phyloP scores from a whole-genome alignment of 2,113 vertebrate species.

The Nycticryphes semicollaris region DNA sequence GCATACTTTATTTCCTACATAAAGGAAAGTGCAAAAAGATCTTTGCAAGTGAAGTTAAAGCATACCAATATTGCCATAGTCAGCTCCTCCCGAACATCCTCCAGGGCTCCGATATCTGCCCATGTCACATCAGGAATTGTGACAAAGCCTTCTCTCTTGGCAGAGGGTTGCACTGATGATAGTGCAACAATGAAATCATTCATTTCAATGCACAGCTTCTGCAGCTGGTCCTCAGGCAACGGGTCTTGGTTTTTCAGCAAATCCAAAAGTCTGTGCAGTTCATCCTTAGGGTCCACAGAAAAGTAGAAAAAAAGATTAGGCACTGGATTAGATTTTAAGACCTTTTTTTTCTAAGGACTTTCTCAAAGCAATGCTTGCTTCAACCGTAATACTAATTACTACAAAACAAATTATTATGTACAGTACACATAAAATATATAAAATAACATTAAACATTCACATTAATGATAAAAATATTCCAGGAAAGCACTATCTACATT shows the following conservation, averaged over 20 bases:
- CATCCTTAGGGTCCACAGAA: conserved; percentile 64
- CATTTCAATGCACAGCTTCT: conserved; percentile 85
- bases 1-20: neutral
- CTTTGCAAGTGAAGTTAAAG: neutral
- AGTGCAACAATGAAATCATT: conserved; percentile 88
- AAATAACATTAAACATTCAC: neutral
- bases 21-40: neutral
- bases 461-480: neutral
- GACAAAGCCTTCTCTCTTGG: conserved; percentile 96
- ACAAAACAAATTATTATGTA: neutral
- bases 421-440: neutral
- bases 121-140: conserved; percentile 95
- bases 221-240: conserved; percentile 84
- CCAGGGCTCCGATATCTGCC: conserved; percentile 92
- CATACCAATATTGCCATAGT: conserved; percentile 96
- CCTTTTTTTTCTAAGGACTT: neutral
- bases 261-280: conserved; percentile 80
- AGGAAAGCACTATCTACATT: neutral
- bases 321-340: neutral
- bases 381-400: neutral
- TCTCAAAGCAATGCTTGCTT: neutral
- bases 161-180: conserved; percentile 89
- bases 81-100: conserved; percentile 91
- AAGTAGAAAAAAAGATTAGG: neutral
- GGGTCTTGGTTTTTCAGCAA: conserved; percentile 80